A percentile compares a stretch with the other conserved stretches of the same genome.
Conservation (phyloP, 2,113 vertebrate genomes). For the Madoqua kirkii region DNA sequence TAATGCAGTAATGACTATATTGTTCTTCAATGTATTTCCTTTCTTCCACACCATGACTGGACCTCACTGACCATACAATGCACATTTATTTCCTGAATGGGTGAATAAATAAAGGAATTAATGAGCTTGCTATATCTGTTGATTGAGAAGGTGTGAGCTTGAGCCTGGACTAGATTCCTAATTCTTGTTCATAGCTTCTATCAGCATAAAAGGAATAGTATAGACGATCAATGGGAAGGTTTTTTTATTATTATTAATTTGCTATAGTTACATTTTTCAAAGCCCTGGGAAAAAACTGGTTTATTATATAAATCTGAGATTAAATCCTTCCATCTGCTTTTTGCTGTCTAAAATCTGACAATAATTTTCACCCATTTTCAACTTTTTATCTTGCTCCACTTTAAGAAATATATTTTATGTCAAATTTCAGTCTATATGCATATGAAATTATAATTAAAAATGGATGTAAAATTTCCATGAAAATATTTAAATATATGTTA, state of each 20-base stretch:
- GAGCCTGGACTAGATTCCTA: neutral
- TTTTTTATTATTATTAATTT: neutral
- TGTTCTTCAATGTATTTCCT: neutral
- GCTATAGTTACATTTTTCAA: neutral
- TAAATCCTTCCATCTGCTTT: neutral
- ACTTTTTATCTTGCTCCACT: neutral
- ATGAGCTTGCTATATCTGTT: neutral
- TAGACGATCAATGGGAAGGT: neutral
- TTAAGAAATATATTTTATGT: slow-evolving; percentile 3
- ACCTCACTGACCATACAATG: neutral
- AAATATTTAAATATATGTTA: neutral
- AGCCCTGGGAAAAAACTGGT: slow-evolving; percentile 4
- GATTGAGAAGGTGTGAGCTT: neutral
- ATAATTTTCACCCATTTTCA: neutral
- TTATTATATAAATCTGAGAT: neutral
- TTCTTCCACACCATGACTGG: neutral
- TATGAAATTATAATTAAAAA: neutral
- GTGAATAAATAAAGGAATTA: neutral
- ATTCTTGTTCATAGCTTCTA: neutral
- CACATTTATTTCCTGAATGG: neutral
- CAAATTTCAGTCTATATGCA: neutral
- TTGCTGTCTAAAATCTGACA: neutral
- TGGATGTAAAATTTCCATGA: neutral
- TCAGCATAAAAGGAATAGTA: neutral
- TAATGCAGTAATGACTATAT: neutral